Conservation (phyloP, 2,113 vertebrate genomes). For the Ammodytes marinus region DNA sequence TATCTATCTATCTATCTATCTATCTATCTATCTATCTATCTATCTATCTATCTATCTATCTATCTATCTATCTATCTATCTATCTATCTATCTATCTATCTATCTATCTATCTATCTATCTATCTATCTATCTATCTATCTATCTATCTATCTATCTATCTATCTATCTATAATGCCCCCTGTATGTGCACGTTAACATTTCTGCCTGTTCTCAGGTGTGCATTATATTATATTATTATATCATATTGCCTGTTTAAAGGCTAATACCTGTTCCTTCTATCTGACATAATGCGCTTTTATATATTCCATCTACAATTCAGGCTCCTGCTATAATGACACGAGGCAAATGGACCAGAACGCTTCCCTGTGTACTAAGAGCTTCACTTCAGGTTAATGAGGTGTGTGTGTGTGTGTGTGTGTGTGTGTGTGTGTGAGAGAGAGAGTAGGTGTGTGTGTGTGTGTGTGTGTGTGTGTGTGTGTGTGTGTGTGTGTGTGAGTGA, state of each 20-base stretch:
- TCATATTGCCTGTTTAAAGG: not conserved
- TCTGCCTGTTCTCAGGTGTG: not conserved
- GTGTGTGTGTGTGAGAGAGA: constrained; percentile 23
- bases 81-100: no score
- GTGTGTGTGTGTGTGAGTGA: constrained; percentile 3
- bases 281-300: no score
- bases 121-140: no score
- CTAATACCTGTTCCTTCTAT: not conserved
- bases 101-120: no score
- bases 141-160: no score
- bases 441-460: no score
- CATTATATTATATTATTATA: no score
- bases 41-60: no score
- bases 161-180: not conserved
- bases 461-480: not conserved
- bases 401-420: constrained; percentile 23
- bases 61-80: no score
- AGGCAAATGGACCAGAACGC: constrained; percentile 64
- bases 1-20: no score
- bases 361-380: constrained; percentile 57
- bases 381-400: constrained; percentile 65
- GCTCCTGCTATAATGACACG: constrained; percentile 57
- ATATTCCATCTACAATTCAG: constrained; percentile 26
- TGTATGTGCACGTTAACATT: not conserved
- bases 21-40: no score